phyloP scores from a whole-genome alignment of 2,888 invertebrate genomes.

The Cephus runcator region DNA sequence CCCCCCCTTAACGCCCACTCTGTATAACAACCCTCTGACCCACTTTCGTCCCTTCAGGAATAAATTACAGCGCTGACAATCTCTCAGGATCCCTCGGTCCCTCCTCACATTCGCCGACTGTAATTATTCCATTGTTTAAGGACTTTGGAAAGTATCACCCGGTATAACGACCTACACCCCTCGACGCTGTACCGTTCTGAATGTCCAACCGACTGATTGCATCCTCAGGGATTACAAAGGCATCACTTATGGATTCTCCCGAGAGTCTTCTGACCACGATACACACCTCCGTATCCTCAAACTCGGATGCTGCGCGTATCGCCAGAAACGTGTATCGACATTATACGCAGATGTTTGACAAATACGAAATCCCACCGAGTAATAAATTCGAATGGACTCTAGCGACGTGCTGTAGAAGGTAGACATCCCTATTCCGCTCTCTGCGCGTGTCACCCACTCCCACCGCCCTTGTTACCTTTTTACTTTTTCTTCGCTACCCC shows the following conservation, averaged over 20 bases:
- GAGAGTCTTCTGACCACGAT: not conserved
- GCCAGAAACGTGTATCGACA: not conserved
- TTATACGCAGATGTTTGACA: not conserved
- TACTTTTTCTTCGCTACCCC: not conserved
- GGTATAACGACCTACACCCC: not conserved
- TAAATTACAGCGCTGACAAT: not conserved
- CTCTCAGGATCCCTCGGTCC: not conserved
- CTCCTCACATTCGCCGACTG: not conserved
- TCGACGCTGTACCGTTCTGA: not conserved
- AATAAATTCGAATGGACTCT: not conserved
- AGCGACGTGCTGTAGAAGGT: not conserved
- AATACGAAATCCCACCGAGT: not conserved
- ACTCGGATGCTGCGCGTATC: not conserved
- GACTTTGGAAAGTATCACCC: not conserved
- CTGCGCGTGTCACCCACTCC: not conserved
- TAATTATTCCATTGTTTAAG: not conserved
- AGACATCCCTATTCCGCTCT: not conserved
- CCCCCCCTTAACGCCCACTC: conserved; percentile 1
- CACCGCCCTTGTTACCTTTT: too few relatives aligned
- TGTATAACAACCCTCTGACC: not conserved
- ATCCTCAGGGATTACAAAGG: not conserved
- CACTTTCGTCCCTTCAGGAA: not conserved
- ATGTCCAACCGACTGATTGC: not conserved
- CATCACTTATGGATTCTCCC: not conserved
- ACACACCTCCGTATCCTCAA: not conserved